Evolutionary conservation across 2,797 vertebrate species (phyloP).

Genomic region (Diplodus puntazzo): DNA sequence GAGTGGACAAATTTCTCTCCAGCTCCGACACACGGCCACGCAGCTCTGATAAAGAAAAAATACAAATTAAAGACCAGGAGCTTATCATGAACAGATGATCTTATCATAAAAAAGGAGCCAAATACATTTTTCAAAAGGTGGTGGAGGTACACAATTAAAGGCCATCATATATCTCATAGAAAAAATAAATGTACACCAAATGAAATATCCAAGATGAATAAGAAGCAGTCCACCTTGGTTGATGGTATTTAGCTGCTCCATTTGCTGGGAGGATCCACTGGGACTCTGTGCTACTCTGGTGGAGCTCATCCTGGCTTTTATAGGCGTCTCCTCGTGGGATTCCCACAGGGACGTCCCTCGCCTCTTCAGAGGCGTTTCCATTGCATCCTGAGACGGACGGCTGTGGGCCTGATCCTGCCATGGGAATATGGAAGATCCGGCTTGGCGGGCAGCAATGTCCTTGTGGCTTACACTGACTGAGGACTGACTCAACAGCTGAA

Average conservation of each 20-base stretch:
- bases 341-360: constrained; percentile 83
- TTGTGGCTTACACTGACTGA: constrained; percentile 88
- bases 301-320: constrained; percentile 75
- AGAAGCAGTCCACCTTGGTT: constrained; percentile 88
- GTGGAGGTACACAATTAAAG: not conserved
- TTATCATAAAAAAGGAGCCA: not conserved
- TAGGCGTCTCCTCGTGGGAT: constrained; percentile 83
- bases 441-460: constrained; percentile 91
- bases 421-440: constrained; percentile 93
- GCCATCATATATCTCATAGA: not conserved
- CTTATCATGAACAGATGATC: not conserved
- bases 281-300: constrained; percentile 71
- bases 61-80: not conserved
- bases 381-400: constrained; percentile 71
- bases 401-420: constrained; percentile 89
- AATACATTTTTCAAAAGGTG: not conserved
- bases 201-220: not conserved
- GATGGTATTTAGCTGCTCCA: constrained; percentile 87
- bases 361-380: constrained; percentile 87
- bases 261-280: constrained; percentile 75
- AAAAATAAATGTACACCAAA: not conserved
- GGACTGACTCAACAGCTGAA: constrained; percentile 85
- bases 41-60: constrained; percentile 67
- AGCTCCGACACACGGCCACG: constrained; percentile 84
- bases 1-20: constrained; percentile 86